Evolutionary conservation across 2,888 invertebrate genomes (phyloP).

Genomic region (Caenorhabditis sp.): DNA sequence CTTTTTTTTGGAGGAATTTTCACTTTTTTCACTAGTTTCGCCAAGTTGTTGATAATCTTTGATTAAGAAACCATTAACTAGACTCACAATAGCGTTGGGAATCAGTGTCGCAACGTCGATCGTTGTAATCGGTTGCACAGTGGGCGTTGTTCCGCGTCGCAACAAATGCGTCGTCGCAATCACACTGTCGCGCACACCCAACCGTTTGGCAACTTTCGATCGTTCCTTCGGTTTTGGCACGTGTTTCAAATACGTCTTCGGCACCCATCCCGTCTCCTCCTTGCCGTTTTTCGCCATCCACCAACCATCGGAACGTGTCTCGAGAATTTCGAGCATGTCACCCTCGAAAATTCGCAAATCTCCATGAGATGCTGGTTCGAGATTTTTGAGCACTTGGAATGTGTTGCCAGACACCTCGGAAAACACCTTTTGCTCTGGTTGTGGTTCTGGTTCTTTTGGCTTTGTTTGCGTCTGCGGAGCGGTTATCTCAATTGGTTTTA

Average conservation of each 20-base stretch:
- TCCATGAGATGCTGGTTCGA: slow-evolving; percentile 28
- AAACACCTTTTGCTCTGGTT: neutral
- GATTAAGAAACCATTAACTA: too few species aligned
- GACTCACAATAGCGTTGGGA: neutral
- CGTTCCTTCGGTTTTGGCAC: slow-evolving; percentile 9
- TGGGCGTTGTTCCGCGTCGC: neutral
- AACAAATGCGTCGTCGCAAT: slow-evolving; percentile 8
- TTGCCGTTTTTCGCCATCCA: slow-evolving; percentile 49
- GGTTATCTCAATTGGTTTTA: slow-evolving; percentile 15
- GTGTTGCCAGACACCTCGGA: slow-evolving; percentile 33
- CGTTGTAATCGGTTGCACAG: neutral
- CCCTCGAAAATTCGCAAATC: slow-evolving; percentile 49
- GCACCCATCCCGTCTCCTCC: slow-evolving; percentile 48
- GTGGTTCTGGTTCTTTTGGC: slow-evolving; percentile 7
- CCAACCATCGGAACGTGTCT: slow-evolving; percentile 58
- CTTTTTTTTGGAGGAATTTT: neutral
- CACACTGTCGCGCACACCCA: slow-evolving; percentile 28
- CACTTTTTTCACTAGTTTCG: neutral
- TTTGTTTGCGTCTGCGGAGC: neutral
- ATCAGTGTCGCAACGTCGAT: neutral
- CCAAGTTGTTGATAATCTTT: neutral
- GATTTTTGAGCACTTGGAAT: slow-evolving; percentile 44
- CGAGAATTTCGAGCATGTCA: slow-evolving; percentile 36
- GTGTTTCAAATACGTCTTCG: slow-evolving; percentile 49
- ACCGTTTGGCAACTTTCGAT: slow-evolving; percentile 19